A percentile compares a stretch with the other conserved stretches of the same genome.
Conservation (phyloP, 2,888 invertebrate species). For the Cephus runcator region DNA sequence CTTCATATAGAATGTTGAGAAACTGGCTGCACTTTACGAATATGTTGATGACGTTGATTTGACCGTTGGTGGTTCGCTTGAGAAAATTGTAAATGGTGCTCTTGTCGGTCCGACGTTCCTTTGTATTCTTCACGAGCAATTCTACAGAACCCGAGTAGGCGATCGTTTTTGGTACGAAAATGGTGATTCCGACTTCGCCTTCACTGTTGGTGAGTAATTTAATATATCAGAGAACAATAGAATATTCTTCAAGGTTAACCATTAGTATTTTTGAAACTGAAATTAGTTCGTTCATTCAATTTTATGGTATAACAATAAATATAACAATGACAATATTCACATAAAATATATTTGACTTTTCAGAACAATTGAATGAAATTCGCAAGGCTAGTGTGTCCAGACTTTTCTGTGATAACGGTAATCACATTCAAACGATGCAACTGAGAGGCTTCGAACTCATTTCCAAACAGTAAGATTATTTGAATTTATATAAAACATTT, state of each 20-base stretch:
- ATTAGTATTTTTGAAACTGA: not conserved
- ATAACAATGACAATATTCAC: not conserved
- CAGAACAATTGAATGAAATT: slow-evolving; percentile 78
- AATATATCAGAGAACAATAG: not conserved
- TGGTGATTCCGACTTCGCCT: slow-evolving; percentile 71
- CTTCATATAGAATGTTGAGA: slow-evolving; percentile 72
- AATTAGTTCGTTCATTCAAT: not conserved
- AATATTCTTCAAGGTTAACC: not conserved
- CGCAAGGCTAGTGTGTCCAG: slow-evolving; percentile 82
- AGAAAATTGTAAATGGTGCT: slow-evolving; percentile 80
- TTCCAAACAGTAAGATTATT: slow-evolving; percentile 68
- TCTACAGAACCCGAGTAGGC: slow-evolving; percentile 84
- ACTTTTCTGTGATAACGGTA: slow-evolving; percentile 83
- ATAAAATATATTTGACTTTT: slow-evolving; percentile 21
- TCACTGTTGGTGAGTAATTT: slow-evolving; percentile 71
- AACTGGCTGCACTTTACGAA: slow-evolving; percentile 74
- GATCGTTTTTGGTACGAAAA: slow-evolving; percentile 90
- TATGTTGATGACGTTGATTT: slow-evolving; percentile 86
- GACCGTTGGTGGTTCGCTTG: slow-evolving; percentile 86
- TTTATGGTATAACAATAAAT: not conserved
- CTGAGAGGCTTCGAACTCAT: slow-evolving; percentile 70
- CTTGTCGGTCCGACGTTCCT: slow-evolving; percentile 88
- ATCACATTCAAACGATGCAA: slow-evolving; percentile 60
- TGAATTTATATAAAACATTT: not conserved
- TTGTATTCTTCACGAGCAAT: slow-evolving; percentile 89